phyloP scores from a whole-genome alignment of 2,888 invertebrate genomes.

The Cataglyphis rosenhaueri region DNA sequence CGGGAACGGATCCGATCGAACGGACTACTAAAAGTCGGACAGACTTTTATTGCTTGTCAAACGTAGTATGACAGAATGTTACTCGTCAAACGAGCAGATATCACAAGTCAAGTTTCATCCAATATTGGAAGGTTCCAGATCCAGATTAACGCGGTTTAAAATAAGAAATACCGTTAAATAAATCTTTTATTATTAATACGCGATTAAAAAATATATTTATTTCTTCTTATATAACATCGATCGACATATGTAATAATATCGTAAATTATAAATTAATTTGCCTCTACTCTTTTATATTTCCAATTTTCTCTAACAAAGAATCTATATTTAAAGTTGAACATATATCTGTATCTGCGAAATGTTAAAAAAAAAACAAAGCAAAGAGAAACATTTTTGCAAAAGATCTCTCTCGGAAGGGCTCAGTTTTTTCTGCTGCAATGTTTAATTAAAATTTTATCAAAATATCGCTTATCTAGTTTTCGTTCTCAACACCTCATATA shows the following conservation, averaged over 20 bases:
- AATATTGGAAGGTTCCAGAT: not conserved
- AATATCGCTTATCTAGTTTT: slow-evolving; percentile 15
- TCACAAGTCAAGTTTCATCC: slow-evolving; percentile 25
- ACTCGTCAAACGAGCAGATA: slow-evolving; percentile 32
- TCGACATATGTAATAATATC: not conserved
- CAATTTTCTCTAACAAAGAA: not conserved
- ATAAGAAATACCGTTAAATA: not conserved
- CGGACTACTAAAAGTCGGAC: slow-evolving; percentile 14
- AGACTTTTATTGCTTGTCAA: slow-evolving; percentile 45
- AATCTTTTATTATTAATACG: not conserved
- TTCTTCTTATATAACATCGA: not conserved
- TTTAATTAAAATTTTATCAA: slow-evolving; percentile 27
- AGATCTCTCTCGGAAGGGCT: not conserved
- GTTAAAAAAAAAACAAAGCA: not conserved
- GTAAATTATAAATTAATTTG: not conserved
- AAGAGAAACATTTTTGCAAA: not conserved
- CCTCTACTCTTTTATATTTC: not conserved
- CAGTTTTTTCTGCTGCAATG: not conserved
- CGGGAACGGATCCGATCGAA: slow-evolving; percentile 32
- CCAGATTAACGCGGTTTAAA: not conserved
- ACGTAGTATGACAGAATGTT: slow-evolving; percentile 15
- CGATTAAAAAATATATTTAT: not conserved
- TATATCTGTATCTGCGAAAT: not conserved
- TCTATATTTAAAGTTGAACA: not conserved
- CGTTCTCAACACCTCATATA: not conserved